Evolutionary conservation across 2,888 invertebrate genomes (phyloP), one percentile per base, ranked within the genome.

Genomic region (Tuberolachnus salignus): DNA sequence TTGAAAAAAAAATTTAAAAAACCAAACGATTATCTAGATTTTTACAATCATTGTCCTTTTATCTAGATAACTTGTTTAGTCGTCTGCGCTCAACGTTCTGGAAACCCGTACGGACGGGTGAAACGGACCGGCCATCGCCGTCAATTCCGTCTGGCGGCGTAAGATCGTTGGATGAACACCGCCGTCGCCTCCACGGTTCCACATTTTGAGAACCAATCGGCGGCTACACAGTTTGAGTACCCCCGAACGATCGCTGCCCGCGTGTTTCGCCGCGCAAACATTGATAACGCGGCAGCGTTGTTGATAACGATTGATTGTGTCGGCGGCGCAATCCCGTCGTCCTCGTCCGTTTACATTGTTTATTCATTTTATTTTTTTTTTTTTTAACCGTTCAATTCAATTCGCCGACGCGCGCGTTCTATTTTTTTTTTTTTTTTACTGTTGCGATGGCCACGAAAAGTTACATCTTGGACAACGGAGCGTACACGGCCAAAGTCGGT

Each of bases 401-500:
- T 0, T 64, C 46, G 14, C 1, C 6, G 3, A 11, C 44, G 26
- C 3, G 0, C 21, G 23, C 16, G 46, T 72, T 16, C 19, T 1
- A 3, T 42, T 51, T 72, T 53, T 53, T 1, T 1, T 9, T 9
- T 42, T 51, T 34, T 11, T 14, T 19, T 34, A 13, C 3, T 2
- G 13, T 8, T 13, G 23, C n/a, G 8, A 86, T 86, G 86, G 84
- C 82, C 55, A 83, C 84, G 46, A 83, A 84, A 26, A 83, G 88
- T n/a, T 90, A 90, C 84, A 89, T 95, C 75, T 85, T 95, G 61
- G 97, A 97, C 85, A 97, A 95, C 88, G 97, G 97, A 19, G 97
- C 92, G 0, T 92, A 92, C 84, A 90, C 91, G 0, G 91, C 92
- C 0, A 97, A 97, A 89, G 91, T 92, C 80, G 97, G 95, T n/a